phyloP scores from a whole-genome alignment of 2,888 invertebrate species.

The Meteorus colon region DNA sequence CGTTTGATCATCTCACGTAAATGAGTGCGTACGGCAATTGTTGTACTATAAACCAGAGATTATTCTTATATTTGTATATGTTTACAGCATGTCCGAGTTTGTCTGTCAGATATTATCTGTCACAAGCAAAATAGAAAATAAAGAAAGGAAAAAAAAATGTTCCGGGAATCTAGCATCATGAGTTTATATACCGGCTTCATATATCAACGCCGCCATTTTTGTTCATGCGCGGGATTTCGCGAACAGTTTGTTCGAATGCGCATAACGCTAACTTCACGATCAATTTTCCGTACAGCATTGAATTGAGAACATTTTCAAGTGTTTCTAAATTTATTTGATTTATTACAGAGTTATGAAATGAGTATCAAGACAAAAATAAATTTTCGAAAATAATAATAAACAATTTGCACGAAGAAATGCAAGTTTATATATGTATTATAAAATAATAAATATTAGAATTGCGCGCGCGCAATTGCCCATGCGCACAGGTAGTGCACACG shows the following conservation, averaged over 20 bases:
- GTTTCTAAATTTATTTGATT: background rate
- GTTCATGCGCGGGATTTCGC: background rate
- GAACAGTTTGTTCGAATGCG: background rate
- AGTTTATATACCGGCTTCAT: background rate
- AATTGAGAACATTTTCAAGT: background rate
- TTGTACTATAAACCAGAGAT: background rate
- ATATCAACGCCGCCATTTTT: background rate
- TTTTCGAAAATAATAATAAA: background rate
- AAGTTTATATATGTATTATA: no score
- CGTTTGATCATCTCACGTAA: background rate
- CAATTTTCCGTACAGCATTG: background rate
- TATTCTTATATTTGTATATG: background rate
- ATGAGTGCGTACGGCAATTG: background rate
- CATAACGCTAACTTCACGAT: background rate
- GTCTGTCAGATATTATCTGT: slow-evolving; percentile 1
- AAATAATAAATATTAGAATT: background rate
- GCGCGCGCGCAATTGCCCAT: background rate
- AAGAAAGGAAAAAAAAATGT: background rate
- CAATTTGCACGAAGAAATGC: background rate
- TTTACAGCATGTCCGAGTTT: background rate
- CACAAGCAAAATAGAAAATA: background rate
- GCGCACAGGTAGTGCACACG: background rate
- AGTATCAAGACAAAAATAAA: background rate
- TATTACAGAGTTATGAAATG: background rate
- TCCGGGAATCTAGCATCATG: slow-evolving; percentile 14